phyloP scores from a whole-genome alignment of 1,140 invertebrate genomes.

The Drosophila kanapiae region DNA sequence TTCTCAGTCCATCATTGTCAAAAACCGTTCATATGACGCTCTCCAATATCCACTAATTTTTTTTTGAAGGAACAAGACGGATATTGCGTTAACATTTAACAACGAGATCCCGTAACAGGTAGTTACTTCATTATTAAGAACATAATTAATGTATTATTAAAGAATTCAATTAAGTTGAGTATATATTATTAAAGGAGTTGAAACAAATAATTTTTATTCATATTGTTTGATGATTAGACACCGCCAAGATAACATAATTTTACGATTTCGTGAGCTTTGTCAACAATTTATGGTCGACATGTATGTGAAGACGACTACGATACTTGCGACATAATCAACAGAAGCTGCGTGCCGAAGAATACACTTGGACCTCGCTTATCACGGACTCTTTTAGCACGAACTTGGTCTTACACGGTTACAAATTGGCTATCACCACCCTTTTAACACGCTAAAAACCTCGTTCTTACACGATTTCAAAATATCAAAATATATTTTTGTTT shows the following conservation, averaged over 20 bases:
- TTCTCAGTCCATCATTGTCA: not conserved
- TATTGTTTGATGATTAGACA: too few species aligned
- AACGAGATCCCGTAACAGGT: constrained; percentile 4
- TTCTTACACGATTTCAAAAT: constrained; percentile 14
- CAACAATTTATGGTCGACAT: too few species aligned
- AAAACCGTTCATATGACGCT: not conserved
- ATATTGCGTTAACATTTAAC: not conserved
- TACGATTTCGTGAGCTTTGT: too few species aligned
- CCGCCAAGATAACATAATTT: too few species aligned
- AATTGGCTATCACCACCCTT: not conserved
- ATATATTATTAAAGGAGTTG: too few species aligned
- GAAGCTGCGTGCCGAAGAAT: too few species aligned
- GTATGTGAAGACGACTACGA: too few species aligned
- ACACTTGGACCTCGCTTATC: too few species aligned
- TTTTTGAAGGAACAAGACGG: not conserved
- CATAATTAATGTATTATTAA: not conserved
- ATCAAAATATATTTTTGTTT: not conserved
- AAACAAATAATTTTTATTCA: too few species aligned
- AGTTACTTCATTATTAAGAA: not conserved
- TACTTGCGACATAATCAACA: too few species aligned
- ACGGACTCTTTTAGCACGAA: too few species aligned
- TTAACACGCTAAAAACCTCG: constrained; percentile 11
- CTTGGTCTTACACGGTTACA: too few species aligned
- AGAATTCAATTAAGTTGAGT: not conserved
- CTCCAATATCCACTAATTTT: not conserved